Evolutionary conservation across 2,797 vertebrate species (phyloP), one percentile per base, ranked within the genome.

Genomic region (Sebastes cheni): DNA sequence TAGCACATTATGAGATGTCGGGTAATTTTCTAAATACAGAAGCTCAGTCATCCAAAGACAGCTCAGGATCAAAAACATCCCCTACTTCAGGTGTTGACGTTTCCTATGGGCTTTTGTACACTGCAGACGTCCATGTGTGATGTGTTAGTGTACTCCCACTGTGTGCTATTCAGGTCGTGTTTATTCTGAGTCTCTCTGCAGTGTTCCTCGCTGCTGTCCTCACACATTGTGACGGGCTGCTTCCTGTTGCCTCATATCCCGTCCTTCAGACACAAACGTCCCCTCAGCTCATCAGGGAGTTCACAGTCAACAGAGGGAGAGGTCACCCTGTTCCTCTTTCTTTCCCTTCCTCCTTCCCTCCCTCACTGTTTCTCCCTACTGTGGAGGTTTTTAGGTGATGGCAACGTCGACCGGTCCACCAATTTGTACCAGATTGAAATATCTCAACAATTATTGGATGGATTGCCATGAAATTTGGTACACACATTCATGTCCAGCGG

Each of bases 201-300:
- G 82, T 56, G 86, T 80, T 72, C 75, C 87, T 81, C 66, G 18
- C 83, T 79, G 71, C 80, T 91, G 86, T 90, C 84, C 85, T 87
- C 89, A 87, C 86, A 86, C 88, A 90, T 89, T 93, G 85, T 91
- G 80, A 80, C 56, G 56, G 68, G 78, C 85, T 72, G 90, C 88
- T 92, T 92, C 93, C 91, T 88, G 87, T 89, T 88, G 85, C 88
- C 91, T 93, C 86, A 95, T 65, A 92, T 95, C 93, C 93, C 81
- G 86, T 86, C 72, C 83, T 84, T 90, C 85, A 88, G 82, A 91
- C 88, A 91, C 86, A 91, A 91, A 89, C 50, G 88, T 88, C 83
- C 85, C 83, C 52, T 75, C 61, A 29, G 86, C 88, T 91, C 88
- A 92, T 90, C 84, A 23, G 88, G 90, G 90, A 90, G 83, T 86